Evolutionary conservation across 2,888 invertebrate genomes (phyloP).

Genomic region (Pyrocoelia pectoralis): DNA sequence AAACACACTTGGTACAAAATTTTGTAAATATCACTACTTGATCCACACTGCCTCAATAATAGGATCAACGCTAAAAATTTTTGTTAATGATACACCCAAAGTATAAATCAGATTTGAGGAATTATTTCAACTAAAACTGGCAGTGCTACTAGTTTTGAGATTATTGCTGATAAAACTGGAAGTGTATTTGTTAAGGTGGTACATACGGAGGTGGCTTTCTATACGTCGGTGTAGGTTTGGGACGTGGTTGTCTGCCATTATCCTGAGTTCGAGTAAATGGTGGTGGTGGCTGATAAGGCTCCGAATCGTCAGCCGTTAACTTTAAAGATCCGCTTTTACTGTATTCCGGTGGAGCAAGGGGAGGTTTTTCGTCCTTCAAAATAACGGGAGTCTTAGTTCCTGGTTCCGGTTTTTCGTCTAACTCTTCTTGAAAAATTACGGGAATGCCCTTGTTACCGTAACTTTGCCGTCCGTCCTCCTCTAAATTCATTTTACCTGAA

Average conservation of each 20-base stretch:
- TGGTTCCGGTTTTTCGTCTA: slow-evolving; percentile 91
- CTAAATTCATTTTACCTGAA: slow-evolving; percentile 84
- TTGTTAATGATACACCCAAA: slow-evolving; percentile 15
- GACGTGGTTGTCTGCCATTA: slow-evolving; percentile 75
- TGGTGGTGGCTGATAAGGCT: slow-evolving; percentile 92
- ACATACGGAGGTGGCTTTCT: slow-evolving; percentile 97
- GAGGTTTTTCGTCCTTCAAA: slow-evolving; percentile 94
- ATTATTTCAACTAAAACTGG: slow-evolving; percentile 15
- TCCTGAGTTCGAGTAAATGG: slow-evolving; percentile 81
- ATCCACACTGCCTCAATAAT: slow-evolving; percentile 21
- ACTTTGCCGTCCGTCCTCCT: slow-evolving; percentile 83
- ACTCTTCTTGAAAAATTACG: slow-evolving; percentile 96
- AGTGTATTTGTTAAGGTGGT: slow-evolving; percentile 79
- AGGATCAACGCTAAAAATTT: slow-evolving; percentile 8
- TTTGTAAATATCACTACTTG: slow-evolving; percentile 25
- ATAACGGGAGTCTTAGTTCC: slow-evolving; percentile 93
- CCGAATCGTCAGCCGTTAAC: slow-evolving; percentile 68
- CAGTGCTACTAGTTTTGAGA: slow-evolving; percentile 17
- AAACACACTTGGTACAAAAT: slow-evolving; percentile 19
- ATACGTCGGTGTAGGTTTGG: slow-evolving; percentile 89
- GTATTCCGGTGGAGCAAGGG: slow-evolving; percentile 85
- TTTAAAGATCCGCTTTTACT: slow-evolving; percentile 60
- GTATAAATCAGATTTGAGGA: background rate
- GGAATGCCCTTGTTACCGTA: slow-evolving; percentile 89
- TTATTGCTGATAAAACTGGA: slow-evolving; percentile 35